Evolutionary conservation across 2,797 vertebrate species (phyloP), one percentile per base, ranked within the genome.

Genomic region (Gadopsis bispinosus): DNA sequence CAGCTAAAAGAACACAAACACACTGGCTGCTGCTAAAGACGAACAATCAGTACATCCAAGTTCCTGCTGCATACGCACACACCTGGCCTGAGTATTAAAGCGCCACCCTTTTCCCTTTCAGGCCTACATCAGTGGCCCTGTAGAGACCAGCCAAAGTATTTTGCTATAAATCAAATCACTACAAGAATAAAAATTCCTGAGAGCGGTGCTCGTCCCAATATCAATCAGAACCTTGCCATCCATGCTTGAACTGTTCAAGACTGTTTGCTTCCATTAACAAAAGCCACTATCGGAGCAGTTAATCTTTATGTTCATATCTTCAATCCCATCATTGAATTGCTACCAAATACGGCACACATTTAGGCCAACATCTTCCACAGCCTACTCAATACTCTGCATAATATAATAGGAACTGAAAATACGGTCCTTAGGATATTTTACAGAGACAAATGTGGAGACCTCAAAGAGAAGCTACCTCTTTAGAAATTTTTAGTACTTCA

Each of bases 11-110:
- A 88, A 87, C 65, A 83, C 64, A 83, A 83, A 81, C 39, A 45
- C 61, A 70, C 77, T 9, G 69, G 71, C 83, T 85, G 83, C 86
- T 69, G 87, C 71, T 70, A 9, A 68, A 93, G 93, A 81, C 90
- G 45, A 79, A 58, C 74, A 50, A 53, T 58, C 61, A 29, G 43
- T 14, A 20, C 9, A 33, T 35, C 73, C 53, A 78, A 17, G 67
- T 69, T 86, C 41, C n/a, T 69, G 75, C 79, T 69, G 73, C 69
- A 37, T 41, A 20, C 84, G 61, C 53, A 62, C 69, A 66, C 53
- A 50, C 51, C 35, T 54, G 59, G 59, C 51, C 37, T 2, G 60
- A 79, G 51, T 73, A 14, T 67, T 33, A 1, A 17, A 50, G 75
- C 75, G 48, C 39, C 58, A 31, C 48, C 9, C 7, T 29, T 69